Percentiles rank a stretch among this genome's conserved stretches.
Conservation (phyloP, 2,797 vertebrate genomes). For the Parambassis ranga region DNA sequence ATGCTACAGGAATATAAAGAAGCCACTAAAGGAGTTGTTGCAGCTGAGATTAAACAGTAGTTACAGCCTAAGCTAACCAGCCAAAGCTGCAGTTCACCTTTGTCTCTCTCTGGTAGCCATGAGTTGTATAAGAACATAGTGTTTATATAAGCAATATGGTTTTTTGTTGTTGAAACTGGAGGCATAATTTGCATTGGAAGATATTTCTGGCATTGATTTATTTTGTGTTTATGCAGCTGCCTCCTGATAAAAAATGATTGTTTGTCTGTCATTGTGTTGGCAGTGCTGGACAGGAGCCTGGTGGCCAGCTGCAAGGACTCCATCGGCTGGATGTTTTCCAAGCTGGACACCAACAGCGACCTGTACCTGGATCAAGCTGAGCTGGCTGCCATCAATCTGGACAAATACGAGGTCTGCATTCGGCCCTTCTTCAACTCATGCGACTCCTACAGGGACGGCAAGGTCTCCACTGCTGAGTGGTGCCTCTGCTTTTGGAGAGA, state of each 20-base stretch:
- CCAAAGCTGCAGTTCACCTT: no score
- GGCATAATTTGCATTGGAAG: neutral
- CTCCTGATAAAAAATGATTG: conserved; percentile 19
- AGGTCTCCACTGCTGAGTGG: conserved; percentile 94
- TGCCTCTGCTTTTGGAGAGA: conserved; percentile 99
- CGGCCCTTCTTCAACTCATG: conserved; percentile 99
- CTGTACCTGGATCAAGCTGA: conserved; percentile 92
- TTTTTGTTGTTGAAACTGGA: neutral
- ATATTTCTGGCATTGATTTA: conserved; percentile 27
- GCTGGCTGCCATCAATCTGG: conserved; percentile 94
- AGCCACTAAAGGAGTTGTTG: no score
- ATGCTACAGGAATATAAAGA: neutral
- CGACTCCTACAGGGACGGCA: conserved; percentile 92
- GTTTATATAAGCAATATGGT: no score
- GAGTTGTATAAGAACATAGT: no score
- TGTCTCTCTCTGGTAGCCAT: no score
- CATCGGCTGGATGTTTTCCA: conserved; percentile 99
- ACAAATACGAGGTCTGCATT: conserved; percentile 98
- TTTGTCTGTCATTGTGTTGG: conserved; percentile 43
- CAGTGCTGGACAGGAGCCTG: conserved; percentile 92
- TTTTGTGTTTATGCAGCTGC: conserved; percentile 50
- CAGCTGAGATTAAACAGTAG: no score
- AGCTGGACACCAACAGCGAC: conserved; percentile 93
- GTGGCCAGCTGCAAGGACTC: conserved; percentile 97
- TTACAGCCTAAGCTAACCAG: no score